Base-by-base conservation (phyloP, 2,113 vertebrate genomes). In the Sitta europaea region DNA sequence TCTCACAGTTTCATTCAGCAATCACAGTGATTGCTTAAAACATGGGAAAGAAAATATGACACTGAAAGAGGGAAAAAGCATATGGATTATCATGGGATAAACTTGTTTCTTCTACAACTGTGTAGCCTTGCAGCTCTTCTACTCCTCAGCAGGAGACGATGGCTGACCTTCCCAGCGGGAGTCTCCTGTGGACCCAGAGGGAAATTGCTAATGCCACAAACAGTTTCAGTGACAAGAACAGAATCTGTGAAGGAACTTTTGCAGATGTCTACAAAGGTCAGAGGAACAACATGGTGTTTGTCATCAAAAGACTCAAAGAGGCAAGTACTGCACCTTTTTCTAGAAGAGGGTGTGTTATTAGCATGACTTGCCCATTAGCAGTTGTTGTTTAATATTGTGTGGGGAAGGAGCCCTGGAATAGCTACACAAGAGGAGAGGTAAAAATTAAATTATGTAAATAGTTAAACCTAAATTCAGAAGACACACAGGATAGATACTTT, bases 241-340 rank as follows among this genome's bases (percentile, higher is more conserved):
- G 71, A 59, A 97, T 98, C 73, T 93, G 94, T 21, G 94, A 97
- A 66, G 97, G 98, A 19, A 83, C 92, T 48, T 98, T 98, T 93
- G 97, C 98, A 0, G 97, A 97, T 1, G 10, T 98, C 94, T 98
- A 98, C 88, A 94, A 65, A 80, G 98, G 98, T 36, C 95, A 96
- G 74, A 97, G 96, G 82, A 94, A 92, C 9, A 97, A 95, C 48
- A n/a, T 12, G 10, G 33, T 59, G 1, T 97, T 97, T 10, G 67
- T 96, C 79, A 90, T 98, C 94, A 98, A 98, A 96, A 97, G 94
- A 78, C 86, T 98, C 74, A 97, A 96, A 81, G 97, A 98, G 97
- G 98, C 45, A 84, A 96, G 96, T 76, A 15, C 43, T 82, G n/a
- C 58, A 70, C 50, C 54, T 70, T 86, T 55, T 28, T 28, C 47